Evolutionary conservation across 35 echinoderm and acorn worm genomes (phyloP).

Genomic region (Eucidaris tribuloides): DNA sequence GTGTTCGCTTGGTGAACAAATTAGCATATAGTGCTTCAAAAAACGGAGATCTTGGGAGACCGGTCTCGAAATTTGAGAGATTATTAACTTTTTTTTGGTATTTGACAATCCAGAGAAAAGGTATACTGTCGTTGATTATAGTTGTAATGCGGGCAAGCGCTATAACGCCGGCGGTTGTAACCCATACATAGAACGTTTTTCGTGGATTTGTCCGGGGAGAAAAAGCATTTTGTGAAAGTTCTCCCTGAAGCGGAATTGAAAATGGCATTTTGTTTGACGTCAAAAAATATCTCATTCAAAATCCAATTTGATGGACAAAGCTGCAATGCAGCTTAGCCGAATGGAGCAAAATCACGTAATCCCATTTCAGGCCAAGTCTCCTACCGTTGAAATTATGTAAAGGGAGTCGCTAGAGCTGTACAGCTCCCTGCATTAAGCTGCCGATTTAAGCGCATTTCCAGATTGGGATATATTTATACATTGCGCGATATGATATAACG

Average conservation of each 20-base stretch:
- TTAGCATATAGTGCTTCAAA: too few relatives aligned
- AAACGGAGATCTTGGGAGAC: too few relatives aligned
- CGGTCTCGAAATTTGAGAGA: background rate
- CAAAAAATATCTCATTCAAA: constrained; percentile 36
- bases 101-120: background rate
- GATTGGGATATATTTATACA: constrained; percentile 17
- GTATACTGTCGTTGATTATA: background rate
- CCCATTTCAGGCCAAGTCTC: constrained; percentile 9
- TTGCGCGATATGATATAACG: too few relatives aligned
- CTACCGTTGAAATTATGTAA: background rate
- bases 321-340: background rate
- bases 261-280: constrained; percentile 33
- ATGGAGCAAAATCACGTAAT: background rate
- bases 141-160: background rate
- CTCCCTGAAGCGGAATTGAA: background rate
- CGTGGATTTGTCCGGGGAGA: background rate
- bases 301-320: constrained; percentile 16
- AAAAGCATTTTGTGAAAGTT: background rate
- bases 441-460: constrained; percentile 31
- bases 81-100: background rate
- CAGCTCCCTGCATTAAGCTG: constrained; percentile 10
- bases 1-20: too few relatives aligned
- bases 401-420: background rate
- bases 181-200: background rate
- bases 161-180: background rate